Evolutionary conservation across 1,140 invertebrate genomes (phyloP), one percentile per base, ranked within the genome.

Genomic region (Choristoneura fumiferana): DNA sequence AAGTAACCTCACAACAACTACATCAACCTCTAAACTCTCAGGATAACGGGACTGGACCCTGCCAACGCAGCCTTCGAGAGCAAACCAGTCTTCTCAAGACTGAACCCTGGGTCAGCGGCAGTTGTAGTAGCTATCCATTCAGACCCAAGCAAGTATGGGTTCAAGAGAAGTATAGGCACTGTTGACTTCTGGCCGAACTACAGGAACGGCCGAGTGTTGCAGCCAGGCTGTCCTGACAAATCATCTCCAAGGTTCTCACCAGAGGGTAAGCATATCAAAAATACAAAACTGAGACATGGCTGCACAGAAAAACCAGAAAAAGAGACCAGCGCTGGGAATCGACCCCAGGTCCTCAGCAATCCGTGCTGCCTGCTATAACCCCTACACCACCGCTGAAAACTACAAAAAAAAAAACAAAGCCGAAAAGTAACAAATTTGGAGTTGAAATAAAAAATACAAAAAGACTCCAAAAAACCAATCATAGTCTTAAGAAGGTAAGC

Each of bases 181-280:
- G 76, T 84, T 0, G 82, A 88, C 57, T 85, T 87, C 43, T 88
- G 84, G 83, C 78, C 85, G 0, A 88, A 88, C 54, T 86, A 64
- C 52, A 76, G 52, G 57, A 57, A 22, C 1, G 72, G 76, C 0
- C 55, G 58, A 0, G 73, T 83, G 0, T 38, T 45, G 6, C 85
- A 88, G 58, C 84, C 85, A 12, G 85, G 84, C 0, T 88, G 85
- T 56, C 43, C 52, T 8, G 53, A 39, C 35, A 22, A 58, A 55
- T 57, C 62, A 2, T 17, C 63, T 8, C 62, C 64, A 0, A 65
- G 65, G 10, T 82, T 87, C 58, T 73, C 83, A 12, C 35, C 35
- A 17, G 68, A 76, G 64, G 84, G 84, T 83, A 69, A 43, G 35
- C 38, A 40, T 3, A 36, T n/a, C n/a, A n/a, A n/a, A n/a, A n/a